Evolutionary conservation across 2,113 vertebrate species (phyloP).

Genomic region (Uria aalge): DNA sequence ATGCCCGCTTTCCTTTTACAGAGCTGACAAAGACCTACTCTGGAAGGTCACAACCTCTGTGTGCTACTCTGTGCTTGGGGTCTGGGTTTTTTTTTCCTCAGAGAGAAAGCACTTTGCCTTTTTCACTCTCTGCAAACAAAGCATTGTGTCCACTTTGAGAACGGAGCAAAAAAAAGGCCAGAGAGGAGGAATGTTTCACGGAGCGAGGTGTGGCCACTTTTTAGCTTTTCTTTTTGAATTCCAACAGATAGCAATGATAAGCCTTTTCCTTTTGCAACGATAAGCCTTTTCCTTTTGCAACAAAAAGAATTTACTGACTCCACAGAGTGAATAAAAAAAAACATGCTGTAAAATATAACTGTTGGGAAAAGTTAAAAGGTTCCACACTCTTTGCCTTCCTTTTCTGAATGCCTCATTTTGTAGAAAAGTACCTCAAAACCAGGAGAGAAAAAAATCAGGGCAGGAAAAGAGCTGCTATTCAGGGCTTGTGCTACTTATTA

Average conservation of each 20-base stretch:
- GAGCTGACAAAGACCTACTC: not conserved
- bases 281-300: not conserved
- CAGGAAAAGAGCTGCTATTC: not conserved
- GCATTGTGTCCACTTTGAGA: not conserved
- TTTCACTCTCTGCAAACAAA: not conserved
- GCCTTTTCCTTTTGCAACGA: not conserved
- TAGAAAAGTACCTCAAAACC: not conserved
- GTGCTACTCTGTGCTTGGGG: not conserved
- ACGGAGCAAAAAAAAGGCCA: not conserved
- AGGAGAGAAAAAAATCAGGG: not conserved
- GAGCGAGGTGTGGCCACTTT: not conserved
- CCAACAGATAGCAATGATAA: not conserved
- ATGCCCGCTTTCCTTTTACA: not conserved
- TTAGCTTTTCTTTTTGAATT: not conserved
- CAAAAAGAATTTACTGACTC: not conserved
- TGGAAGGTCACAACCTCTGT: not conserved
- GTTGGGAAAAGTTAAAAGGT: not conserved
- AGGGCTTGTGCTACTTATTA: not conserved
- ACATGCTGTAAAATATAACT: not conserved
- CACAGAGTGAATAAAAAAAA: not conserved
- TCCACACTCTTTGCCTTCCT: not conserved
- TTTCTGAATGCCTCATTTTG: not conserved
- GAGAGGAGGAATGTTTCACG: not conserved
- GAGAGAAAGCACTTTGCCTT: not conserved
- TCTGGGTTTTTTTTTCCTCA: not conserved